Conservation (phyloP, 2,888 invertebrate genomes). For the Oscheius sp. region DNA sequence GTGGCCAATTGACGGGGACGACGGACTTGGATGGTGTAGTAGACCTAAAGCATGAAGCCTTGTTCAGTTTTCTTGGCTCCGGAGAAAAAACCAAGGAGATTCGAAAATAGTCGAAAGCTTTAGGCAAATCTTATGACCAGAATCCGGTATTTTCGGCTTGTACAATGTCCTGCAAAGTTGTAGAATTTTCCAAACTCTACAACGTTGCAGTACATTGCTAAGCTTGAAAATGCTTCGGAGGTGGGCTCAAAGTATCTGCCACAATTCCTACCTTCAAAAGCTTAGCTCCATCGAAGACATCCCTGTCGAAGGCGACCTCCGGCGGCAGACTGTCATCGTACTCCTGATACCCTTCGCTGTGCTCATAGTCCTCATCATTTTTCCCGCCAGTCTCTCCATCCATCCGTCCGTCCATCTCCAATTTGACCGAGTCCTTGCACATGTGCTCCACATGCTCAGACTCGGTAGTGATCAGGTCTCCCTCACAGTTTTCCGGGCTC, state of each 20-base stretch:
- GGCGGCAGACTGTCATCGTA: constrained; percentile 67
- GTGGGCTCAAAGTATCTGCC: no score
- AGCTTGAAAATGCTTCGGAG: no score
- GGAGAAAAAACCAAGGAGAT: constrained; percentile 41
- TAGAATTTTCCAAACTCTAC: no score
- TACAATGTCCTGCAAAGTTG: no score
- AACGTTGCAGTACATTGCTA: no score
- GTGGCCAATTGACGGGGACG: constrained; percentile 53
- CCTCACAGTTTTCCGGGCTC: constrained; percentile 65
- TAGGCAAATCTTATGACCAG: no score
- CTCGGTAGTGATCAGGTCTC: constrained; percentile 47
- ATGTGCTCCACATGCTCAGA: constrained; percentile 25
- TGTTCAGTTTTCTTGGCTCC: constrained; percentile 51
- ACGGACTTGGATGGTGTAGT: constrained; percentile 45
- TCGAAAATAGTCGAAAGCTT: background rate
- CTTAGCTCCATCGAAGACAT: constrained; percentile 64
- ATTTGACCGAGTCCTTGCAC: constrained; percentile 32
- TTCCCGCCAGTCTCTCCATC: constrained; percentile 19
- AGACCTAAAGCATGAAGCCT: constrained; percentile 32
- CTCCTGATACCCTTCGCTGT: constrained; percentile 63
- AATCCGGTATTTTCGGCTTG: no score
- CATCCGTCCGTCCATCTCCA: constrained; percentile 20
- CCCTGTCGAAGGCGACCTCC: constrained; percentile 69
- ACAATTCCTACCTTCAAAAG: constrained; percentile 43
- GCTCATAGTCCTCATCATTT: constrained; percentile 56